phyloP scores from a whole-genome alignment of 2,113 vertebrate species.

The Bombycilla garrulus region DNA sequence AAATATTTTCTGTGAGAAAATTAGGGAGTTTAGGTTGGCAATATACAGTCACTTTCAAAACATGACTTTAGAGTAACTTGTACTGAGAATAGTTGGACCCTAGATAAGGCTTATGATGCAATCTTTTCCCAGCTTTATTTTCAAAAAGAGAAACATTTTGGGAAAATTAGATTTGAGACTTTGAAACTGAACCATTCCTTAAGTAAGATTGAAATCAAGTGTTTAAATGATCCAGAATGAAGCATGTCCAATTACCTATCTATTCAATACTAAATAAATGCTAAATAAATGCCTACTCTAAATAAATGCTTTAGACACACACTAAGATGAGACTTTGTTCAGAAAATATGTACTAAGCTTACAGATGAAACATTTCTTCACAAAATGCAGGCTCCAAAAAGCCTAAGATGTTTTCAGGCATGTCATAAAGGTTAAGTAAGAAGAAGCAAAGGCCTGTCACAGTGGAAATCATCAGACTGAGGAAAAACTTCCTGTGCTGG shows the following conservation, averaged over 20 bases:
- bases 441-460: not conserved
- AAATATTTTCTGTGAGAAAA: not conserved
- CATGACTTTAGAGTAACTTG: not conserved
- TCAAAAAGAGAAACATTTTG: not conserved
- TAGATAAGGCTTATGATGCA: fast-evolving
- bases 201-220: not conserved
- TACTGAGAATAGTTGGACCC: fast-evolving
- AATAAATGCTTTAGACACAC: not conserved
- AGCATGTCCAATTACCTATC: not conserved
- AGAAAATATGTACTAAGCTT: not conserved
- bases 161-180: not conserved
- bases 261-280: not conserved
- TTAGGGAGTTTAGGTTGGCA: not conserved
- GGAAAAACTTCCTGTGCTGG: not conserved
- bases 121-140: not conserved
- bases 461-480: not conserved
- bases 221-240: not conserved
- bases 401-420: not conserved
- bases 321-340: not conserved
- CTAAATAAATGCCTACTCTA: not conserved
- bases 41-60: not conserved
- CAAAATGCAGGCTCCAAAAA: not conserved
- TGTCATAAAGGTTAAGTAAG: not conserved
- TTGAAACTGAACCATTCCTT: not conserved
- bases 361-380: not conserved